Base-by-base conservation (phyloP, 2,797 vertebrate species). In the Aeoliscus strigatus region DNA sequence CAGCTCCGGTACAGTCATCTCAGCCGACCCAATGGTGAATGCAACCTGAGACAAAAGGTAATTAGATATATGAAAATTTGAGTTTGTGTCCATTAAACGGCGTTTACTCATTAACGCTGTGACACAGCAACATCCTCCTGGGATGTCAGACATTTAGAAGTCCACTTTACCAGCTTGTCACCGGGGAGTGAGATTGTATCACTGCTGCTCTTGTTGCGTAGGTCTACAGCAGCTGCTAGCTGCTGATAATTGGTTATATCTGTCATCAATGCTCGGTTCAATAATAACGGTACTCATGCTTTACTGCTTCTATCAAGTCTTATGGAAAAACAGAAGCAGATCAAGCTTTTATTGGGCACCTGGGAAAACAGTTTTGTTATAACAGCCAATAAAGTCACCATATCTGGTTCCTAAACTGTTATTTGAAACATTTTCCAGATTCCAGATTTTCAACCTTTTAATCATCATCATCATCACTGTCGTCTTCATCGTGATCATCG, bases 1-100 rank as follows among this genome's bases (percentile, higher is more conserved):
- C 11, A 37, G 24, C 9, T 8, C 34, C 15, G 23, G 31, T 40
- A 2, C 18, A 34, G 2, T 28, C 1, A 23, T 35, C 28, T 39
- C 11, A 44, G 2, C 18, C 42, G 21, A 31, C 7, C 29, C 26
- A 4, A 3, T 11, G 27, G 12, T 34, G 30, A 50, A 35, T 4
- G 2, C 5, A 14, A 11, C 25, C 40, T 40, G 37, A 53, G 41
- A n/a, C 18, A 13, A 41, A 14, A 18, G 24, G 42, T 44, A 58
- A 60, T 44, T 57, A 38, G 38, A 37, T 51, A 14, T 21, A 35
- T 54, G 38, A 38, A 50, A 51, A 61, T 37, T 36, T 25, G 13
- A 1, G 8, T 36, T 14, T 53, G 31, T 44, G 47, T 30, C 59
- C 50, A 66, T 66, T 55, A 54, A 23, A 44, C 41, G 27, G 21